Conservation (phyloP, 2,888 invertebrate genomes). For the Eristalis pertinax region DNA sequence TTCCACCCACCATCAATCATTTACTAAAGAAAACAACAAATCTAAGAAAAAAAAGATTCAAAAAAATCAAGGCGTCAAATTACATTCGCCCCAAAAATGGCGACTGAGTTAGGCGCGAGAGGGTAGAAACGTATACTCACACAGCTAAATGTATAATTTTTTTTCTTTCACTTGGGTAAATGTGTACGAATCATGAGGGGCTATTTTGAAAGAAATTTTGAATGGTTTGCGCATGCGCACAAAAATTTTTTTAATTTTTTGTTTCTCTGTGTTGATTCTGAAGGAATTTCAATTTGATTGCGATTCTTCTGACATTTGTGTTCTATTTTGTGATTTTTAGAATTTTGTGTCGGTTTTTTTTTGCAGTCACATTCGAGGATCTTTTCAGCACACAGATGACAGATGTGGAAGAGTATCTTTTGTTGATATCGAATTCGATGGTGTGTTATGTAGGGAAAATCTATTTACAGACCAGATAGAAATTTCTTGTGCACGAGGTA, state of each 20-base stretch:
- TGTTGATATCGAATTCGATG: slow-evolving; percentile 53
- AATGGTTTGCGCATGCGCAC: slow-evolving; percentile 76
- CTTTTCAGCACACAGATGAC: slow-evolving; percentile 35
- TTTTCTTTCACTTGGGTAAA: slow-evolving; percentile 29
- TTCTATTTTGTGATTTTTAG: slow-evolving; percentile 34
- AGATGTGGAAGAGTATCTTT: slow-evolving; percentile 36
- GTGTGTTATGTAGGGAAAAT: slow-evolving; percentile 28
- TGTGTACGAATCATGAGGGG: slow-evolving; percentile 27
- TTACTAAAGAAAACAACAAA: slow-evolving; percentile 24
- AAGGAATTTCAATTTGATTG: slow-evolving; percentile 49
- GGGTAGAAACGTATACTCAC: slow-evolving; percentile 51
- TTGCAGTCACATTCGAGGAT: slow-evolving; percentile 48
- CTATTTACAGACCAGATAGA: slow-evolving; percentile 13
- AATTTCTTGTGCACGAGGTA: slow-evolving; percentile 13
- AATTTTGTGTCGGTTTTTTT: slow-evolving; percentile 9
- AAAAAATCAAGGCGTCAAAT: slow-evolving; percentile 77
- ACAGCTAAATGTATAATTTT: slow-evolving; percentile 42
- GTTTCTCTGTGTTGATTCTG: slow-evolving; percentile 9
- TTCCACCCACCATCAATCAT: background rate
- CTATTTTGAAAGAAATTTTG: slow-evolving; percentile 59
- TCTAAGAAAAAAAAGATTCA: slow-evolving; percentile 33
- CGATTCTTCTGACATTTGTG: slow-evolving; percentile 49
- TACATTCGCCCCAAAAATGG: slow-evolving; percentile 81
- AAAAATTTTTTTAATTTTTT: slow-evolving; percentile 58
- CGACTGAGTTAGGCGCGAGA: slow-evolving; percentile 73